phyloP scores from a whole-genome alignment of 2,113 vertebrate genomes.

The Noctilio leporinus region DNA sequence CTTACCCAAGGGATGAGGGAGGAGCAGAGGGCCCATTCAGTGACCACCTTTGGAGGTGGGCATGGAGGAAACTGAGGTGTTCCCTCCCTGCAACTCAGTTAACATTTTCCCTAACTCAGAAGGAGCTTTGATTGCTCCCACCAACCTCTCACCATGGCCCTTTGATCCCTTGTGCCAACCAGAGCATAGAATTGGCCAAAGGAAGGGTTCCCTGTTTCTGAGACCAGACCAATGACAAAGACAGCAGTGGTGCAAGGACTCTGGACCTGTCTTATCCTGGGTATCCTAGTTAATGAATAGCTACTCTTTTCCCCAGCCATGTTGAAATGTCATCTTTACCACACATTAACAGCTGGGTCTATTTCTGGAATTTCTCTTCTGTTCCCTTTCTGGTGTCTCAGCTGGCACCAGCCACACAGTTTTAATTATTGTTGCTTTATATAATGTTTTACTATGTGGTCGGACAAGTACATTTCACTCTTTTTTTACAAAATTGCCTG shows the following conservation, averaged over 20 bases:
- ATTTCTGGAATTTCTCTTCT: background rate
- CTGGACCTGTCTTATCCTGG: background rate
- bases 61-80: background rate
- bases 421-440: background rate
- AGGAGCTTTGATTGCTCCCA: background rate
- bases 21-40: too few species aligned
- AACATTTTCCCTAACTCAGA: background rate
- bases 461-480: background rate
- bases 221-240: background rate
- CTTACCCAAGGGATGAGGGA: background rate
- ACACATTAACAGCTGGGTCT: background rate
- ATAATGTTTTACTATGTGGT: background rate
- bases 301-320: background rate
- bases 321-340: background rate
- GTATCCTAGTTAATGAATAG: background rate
- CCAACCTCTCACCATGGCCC: too few species aligned
- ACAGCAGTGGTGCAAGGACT: background rate
- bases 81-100: background rate
- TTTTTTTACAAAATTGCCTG: background rate
- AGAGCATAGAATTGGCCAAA: background rate
- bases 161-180: background rate
- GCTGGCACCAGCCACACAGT: background rate
- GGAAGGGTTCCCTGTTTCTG: background rate
- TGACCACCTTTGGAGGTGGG: background rate
- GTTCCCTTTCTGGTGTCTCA: background rate